Evolutionary conservation across 2,113 vertebrate genomes (phyloP).

Genomic region (Hippopotamus amphibius): DNA sequence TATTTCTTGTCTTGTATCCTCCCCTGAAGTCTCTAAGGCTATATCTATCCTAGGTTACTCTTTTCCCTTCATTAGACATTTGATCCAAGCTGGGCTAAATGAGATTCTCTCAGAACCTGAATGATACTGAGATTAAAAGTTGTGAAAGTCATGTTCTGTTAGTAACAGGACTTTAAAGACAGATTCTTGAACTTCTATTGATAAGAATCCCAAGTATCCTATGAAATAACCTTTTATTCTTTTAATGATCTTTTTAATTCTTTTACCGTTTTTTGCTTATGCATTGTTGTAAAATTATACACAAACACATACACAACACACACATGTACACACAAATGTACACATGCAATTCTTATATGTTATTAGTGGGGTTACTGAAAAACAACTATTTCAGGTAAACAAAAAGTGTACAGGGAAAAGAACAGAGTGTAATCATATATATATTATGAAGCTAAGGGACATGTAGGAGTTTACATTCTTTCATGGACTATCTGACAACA

Average conservation of each 20-base stretch:
- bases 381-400: neutral
- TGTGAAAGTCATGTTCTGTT: neutral
- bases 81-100: neutral
- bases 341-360: neutral
- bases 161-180: neutral
- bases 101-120: neutral
- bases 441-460: neutral
- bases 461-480: neutral
- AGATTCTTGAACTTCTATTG: neutral
- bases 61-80: neutral
- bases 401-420: neutral
- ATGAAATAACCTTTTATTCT: neutral
- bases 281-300: neutral
- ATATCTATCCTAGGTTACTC: neutral
- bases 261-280: neutral
- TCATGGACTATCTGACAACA: neutral
- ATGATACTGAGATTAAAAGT: neutral
- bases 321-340: neutral
- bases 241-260: conserved; percentile 18
- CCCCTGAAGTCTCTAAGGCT: neutral
- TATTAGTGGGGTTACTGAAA: neutral
- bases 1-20: neutral
- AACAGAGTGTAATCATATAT: neutral
- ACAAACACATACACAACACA: neutral
- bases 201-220: neutral